Percentiles rank a stretch among this genome's conserved stretches.
Evolutionary conservation across 2,888 invertebrate species (phyloP).

Genomic region (Oscheius sp.): DNA sequence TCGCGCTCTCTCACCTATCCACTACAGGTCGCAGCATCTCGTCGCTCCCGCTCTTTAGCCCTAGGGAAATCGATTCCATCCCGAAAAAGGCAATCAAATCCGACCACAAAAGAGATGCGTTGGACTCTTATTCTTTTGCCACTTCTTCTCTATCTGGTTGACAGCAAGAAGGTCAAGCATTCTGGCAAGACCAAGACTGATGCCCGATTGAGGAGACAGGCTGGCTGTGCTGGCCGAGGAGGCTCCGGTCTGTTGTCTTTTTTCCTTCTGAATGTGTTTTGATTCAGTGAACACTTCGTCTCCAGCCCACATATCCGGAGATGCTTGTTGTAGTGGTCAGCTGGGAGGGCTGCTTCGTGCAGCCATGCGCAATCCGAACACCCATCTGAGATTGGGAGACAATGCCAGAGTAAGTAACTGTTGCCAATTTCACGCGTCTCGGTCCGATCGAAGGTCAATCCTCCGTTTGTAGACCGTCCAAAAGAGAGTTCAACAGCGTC

Average conservation of each 20-base stretch:
- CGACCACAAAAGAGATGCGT: not conserved
- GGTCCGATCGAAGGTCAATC: not conserved
- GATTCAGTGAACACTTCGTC: conserved; percentile 2
- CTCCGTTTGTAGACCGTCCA: conserved; percentile 39
- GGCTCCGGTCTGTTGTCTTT: not conserved
- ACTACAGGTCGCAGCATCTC: conserved; percentile 1
- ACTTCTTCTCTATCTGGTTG: not conserved
- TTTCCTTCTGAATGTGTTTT: not conserved
- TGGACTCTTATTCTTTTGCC: conserved; percentile 4
- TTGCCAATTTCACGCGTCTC: not conserved
- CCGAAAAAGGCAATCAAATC: not conserved
- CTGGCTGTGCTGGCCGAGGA: conserved; percentile 15
- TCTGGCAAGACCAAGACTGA: not conserved
- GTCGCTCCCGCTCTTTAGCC: not conserved
- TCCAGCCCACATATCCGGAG: conserved; percentile 20
- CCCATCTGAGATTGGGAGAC: conserved; percentile 14
- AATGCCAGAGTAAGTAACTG: conserved; percentile 16
- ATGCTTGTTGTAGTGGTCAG: conserved; percentile 4
- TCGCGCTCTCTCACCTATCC: too few relatives aligned
- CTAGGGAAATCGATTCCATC: conserved; percentile 15
- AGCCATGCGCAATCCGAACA: not conserved
- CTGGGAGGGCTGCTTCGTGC: not conserved
- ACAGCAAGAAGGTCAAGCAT: not conserved
- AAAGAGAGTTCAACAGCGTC: conserved; percentile 47
- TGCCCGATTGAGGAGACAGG: not conserved